Percentiles rank a stretch among this genome's conserved stretches.
These are phyloP conservation scores for Peribatodes rhomboidaria DNA, from an alignment of 2,888 invertebrate genomes.

Conservation along the genomic window DNA sequence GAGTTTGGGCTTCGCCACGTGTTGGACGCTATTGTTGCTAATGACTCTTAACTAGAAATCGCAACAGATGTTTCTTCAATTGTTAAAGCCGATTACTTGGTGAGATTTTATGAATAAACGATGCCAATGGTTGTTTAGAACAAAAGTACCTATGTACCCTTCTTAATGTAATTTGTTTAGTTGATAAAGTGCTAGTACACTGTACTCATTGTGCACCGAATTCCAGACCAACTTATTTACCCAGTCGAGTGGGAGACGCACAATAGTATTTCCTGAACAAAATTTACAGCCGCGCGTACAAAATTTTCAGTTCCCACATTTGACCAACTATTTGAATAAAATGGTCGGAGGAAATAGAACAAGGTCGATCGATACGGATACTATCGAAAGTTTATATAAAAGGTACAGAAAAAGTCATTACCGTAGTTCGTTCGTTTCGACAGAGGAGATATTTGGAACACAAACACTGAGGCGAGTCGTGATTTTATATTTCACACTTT, in stretches of 20 bases:
- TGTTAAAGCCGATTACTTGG: slow-evolving; percentile 59
- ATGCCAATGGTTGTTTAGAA: slow-evolving; percentile 30
- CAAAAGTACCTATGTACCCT: too few species aligned
- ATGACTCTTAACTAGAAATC: slow-evolving; percentile 59
- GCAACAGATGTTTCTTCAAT: slow-evolving; percentile 74
- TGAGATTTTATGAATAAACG: slow-evolving; percentile 55
- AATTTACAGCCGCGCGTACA: background rate
- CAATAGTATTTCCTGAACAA: background rate
- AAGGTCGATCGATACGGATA: slow-evolving; percentile 69
- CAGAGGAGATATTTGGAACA: slow-evolving; percentile 82
- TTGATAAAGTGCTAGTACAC: background rate
- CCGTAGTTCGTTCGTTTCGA: slow-evolving; percentile 72
- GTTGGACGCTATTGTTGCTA: slow-evolving; percentile 69
- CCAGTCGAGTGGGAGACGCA: background rate
- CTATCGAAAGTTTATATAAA: slow-evolving; percentile 67
- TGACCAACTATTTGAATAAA: background rate
- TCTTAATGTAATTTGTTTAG: background rate
- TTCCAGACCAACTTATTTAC: background rate
- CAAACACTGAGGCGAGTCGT: slow-evolving; percentile 80
- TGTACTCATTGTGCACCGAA: background rate
- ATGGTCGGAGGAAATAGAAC: slow-evolving; percentile 62
- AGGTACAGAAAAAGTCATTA: slow-evolving; percentile 65
- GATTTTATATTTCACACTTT: slow-evolving; percentile 87
- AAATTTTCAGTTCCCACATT: background rate
- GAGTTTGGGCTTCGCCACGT: slow-evolving; percentile 63